A percentile compares a stretch with the other conserved stretches of the same genome.
phyloP scores from a whole-genome alignment of 2,888 invertebrate genomes.

The Paralinhomoeus sp. region DNA sequence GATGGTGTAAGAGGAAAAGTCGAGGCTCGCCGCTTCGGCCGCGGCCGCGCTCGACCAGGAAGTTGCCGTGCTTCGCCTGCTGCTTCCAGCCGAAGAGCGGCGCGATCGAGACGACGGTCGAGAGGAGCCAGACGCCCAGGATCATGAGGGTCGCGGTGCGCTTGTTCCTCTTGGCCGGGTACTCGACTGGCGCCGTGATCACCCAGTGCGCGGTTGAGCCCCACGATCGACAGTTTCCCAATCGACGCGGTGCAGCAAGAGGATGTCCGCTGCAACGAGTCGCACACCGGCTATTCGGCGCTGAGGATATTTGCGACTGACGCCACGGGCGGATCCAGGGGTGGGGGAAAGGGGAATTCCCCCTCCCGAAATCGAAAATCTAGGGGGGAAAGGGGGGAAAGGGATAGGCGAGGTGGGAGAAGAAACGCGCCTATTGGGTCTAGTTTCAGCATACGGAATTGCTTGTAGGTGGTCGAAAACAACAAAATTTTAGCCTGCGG shows the following conservation, averaged over 20 bases:
- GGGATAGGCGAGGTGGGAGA: too few species aligned
- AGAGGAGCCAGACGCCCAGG: slow-evolving; percentile 28
- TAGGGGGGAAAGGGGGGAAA: too few species aligned
- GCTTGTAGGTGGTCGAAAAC: too few species aligned
- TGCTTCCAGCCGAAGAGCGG: slow-evolving; percentile 32
- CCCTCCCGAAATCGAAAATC: too few species aligned
- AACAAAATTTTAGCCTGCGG: too few species aligned
- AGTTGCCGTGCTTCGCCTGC: slow-evolving; percentile 8
- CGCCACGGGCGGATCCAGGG: too few species aligned
- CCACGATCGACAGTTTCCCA: slow-evolving; percentile 31
- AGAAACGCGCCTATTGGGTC: too few species aligned
- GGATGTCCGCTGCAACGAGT: too few species aligned
- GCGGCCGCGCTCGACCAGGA: slow-evolving; percentile 5
- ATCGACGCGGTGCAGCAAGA: slow-evolving; percentile 32
- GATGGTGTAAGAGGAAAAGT: slow-evolving; percentile 29
- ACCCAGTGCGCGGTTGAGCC: slow-evolving; percentile 31
- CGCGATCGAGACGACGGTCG: slow-evolving; percentile 30
- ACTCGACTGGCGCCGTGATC: slow-evolving; percentile 28
- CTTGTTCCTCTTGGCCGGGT: slow-evolving; percentile 26
- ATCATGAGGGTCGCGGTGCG: slow-evolving; percentile 27
- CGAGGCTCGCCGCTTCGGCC: slow-evolving; percentile 15
- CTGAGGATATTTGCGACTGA: too few species aligned
- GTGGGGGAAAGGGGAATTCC: too few species aligned
- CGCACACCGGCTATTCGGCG: too few species aligned
- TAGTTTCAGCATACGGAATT: too few species aligned